Evolutionary conservation across 1,140 invertebrate species (phyloP), one percentile per base, ranked within the genome.

Genomic region (Drosophila punjabiensis): DNA sequence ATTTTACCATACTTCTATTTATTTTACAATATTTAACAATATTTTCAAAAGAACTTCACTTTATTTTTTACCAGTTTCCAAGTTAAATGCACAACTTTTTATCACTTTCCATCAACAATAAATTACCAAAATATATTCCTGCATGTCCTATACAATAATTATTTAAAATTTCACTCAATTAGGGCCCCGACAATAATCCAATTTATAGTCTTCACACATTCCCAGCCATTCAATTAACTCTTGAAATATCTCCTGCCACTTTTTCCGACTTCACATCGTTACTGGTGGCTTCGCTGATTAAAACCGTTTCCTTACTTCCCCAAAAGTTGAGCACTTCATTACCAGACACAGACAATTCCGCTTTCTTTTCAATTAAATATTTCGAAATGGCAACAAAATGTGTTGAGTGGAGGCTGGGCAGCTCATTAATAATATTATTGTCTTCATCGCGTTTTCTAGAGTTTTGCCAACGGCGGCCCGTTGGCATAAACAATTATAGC

Each of bases 321-420:
- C 67, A 87, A 82, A 39, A 83, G 73, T 71, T 77, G 53, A 74
- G 71, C 73, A 76, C 69, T 85, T 88, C 81, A 89, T 88, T 85
- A 85, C 62, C 61, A 20, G 18, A 24, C 33, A 56, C 33, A 56
- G 20, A 69, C 63, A 76, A 79, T 75, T 68, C 52, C 67, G 81
- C 86, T 88, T 82, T 88, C 85, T 85, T 89, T 89, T 89, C 85
- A 88, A 88, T 88, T 89, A 88, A 89, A 88, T 74, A 68, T 79
- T 78, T 79, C 73, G 53, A 75, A 88, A 84, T 74, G 65, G 55
- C 71, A 74, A 77, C 68, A 66, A 74, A 78, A 81, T 67, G 63
- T 41, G 63, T 43, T 53, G 63, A 52, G 52, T 59, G 63, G 52
- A 18, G 68, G 62, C 47, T 45, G 18, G 33, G 35, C 55, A 20